These are phyloP conservation scores for Phyto melanocephala DNA, from an alignment of 2,888 invertebrate genomes.

Conservation along the genomic window DNA sequence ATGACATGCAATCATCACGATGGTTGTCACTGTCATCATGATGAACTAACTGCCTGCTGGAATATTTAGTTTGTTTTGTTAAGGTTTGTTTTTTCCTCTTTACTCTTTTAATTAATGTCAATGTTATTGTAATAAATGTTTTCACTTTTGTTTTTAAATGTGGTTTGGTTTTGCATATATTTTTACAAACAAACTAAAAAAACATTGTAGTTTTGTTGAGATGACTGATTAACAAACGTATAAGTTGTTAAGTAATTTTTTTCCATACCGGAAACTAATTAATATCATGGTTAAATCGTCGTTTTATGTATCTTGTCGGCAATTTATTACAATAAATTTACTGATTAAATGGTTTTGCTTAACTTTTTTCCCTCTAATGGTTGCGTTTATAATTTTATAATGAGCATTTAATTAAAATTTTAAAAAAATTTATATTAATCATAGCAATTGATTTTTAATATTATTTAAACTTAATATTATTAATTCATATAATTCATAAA, in stretches of 20 bases:
- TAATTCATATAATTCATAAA: too few relatives aligned
- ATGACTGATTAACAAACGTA: slow-evolving; percentile 35
- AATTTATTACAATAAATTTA: not conserved
- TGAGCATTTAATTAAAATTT: not conserved
- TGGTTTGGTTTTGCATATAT: slow-evolving; percentile 24
- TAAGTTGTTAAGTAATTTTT: slow-evolving; percentile 15
- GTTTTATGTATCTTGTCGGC: not conserved
- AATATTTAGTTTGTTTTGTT: slow-evolving; percentile 2
- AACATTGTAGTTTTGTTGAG: not conserved
- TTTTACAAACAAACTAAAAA: not conserved
- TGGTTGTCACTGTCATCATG: slow-evolving; percentile 45
- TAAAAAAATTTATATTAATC: not conserved
- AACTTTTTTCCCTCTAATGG: not conserved
- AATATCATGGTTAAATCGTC: not conserved
- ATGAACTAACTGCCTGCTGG: not conserved
- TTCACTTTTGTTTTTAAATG: slow-evolving; percentile 47
- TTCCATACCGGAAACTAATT: slow-evolving; percentile 8
- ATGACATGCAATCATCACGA: slow-evolving; percentile 56
- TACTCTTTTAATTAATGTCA: slow-evolving; percentile 56
- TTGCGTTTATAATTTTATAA: not conserved
- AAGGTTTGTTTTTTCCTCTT: not conserved
- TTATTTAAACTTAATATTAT: too few relatives aligned
- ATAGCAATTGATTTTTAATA: not conserved
- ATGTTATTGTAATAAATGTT: slow-evolving; percentile 52
- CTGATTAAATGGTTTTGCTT: not conserved